phyloP scores from a whole-genome alignment of 2,797 vertebrate genomes.

The Typhlichthys subterraneus region DNA sequence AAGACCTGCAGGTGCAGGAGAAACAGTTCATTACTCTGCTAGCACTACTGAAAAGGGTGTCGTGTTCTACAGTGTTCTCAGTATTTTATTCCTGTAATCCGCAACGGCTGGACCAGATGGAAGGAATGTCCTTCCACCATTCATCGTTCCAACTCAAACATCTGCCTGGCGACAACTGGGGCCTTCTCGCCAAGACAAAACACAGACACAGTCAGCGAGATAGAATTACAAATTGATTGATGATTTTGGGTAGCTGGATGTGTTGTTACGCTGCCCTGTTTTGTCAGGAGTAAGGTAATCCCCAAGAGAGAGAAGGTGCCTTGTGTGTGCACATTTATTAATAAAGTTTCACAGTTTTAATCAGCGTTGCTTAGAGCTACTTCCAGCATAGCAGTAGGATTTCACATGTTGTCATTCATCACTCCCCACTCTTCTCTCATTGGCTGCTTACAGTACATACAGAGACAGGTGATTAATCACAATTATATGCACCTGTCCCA shows the following conservation, averaged over 20 bases:
- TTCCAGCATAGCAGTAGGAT: no score
- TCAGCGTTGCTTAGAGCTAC: no score
- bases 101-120: constrained; percentile 55
- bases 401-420: no score
- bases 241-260: constrained; percentile 40
- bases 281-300: no score
- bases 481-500: no score
- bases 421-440: no score
- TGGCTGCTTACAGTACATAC: no score
- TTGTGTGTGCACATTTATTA: no score
- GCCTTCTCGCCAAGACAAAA: constrained; percentile 59
- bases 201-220: constrained; percentile 52
- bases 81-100: constrained; percentile 69
- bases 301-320: no score
- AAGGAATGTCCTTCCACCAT: constrained; percentile 58
- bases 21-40: constrained; percentile 59
- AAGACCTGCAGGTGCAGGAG: constrained; percentile 68
- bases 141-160: constrained; percentile 72
- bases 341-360: no score
- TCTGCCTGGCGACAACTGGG: constrained; percentile 56
- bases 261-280: no score
- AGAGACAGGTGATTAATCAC: no score
- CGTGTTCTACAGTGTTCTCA: constrained; percentile 64
- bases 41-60: constrained; percentile 51
- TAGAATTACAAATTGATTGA: constrained; percentile 55